Evolutionary conservation across 2,113 vertebrate genomes (phyloP), one percentile per base, ranked within the genome.

Genomic region (Bambusicola thoracicus): DNA sequence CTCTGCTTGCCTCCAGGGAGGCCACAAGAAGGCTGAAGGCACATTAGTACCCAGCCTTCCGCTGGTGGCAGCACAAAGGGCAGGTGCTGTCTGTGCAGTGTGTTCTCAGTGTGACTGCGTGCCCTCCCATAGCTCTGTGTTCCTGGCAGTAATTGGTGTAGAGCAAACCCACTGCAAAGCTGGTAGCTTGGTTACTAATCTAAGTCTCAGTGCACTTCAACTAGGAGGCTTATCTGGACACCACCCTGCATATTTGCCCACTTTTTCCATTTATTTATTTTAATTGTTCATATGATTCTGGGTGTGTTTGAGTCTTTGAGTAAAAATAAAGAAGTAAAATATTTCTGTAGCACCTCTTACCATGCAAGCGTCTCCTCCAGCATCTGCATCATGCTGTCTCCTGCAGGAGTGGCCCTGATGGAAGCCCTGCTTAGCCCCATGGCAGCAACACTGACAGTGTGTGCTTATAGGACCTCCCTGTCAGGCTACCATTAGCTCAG

Each of bases 401-500:
- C 65, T 56, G 30, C 41, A 55, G 63, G 48, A 53, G 40, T 78
- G 85, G 68, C 78, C 69, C 59, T 76, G 61, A 55, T 75, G 27
- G 77, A 85, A 89, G 83, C 87, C 53, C 36, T 41, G 65, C 78
- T 80, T 2, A 34, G 40, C 92, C 89, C 91, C 74, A 78, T 8
- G 5, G 72, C 56, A 79, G 75, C 88, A 72, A 8, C 6, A 78
- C 81, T 96, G 92, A 93, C 90, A 93, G 53, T 1, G 1, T 87
- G 61, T 80, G 75, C 94, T 95, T 93, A 89, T 93, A 69, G 86
- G 82, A 48, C 62, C 80, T 93, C 84, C 74, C 61, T 67, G 63
- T 44, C 79, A 48, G 29, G 29, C 21, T 85, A 85, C 75, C 92
- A 85, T 94, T 94, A 92, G 81, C 63, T 85, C 24, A 0, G 76